Evolutionary conservation across 30 jellyfish, hydroid and myxozoan genomes (phyloP), one percentile per base, ranked within the genome.

Genomic region (Aurelia aurita): DNA sequence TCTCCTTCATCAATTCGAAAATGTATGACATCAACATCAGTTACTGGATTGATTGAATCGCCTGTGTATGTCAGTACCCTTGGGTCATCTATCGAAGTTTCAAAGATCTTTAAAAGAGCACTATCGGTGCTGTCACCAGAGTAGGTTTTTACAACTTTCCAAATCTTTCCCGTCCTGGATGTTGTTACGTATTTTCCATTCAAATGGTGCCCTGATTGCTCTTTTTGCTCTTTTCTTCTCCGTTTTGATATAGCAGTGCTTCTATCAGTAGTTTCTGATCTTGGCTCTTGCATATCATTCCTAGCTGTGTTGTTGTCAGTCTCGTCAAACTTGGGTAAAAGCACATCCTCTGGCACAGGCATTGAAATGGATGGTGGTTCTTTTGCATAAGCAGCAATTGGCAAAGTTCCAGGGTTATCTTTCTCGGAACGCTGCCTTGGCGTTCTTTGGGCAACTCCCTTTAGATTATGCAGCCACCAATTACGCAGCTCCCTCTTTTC

Each of bases 331-430:
- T 63, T 63, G 20, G 45, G 75, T 63, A 63, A 63, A 63, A 63
- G 75, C 75, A 63, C 75, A 51, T 63, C 75, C 54, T 63, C 75
- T 63, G 75, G 45, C 45, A 63, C 75, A 63, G 75, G 75, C 75
- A 63, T 63, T 63, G 54, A 63, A 63, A 63, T 63, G 75, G 75
- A 63, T 63, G 75, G 75, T 63, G 75, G 75, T 22, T 63, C 75
- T 16, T 63, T 63, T 63, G 75, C 75, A 63, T 63, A 63, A 63
- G 75, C 75, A 63, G 75, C 44, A 63, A 63, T 63, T 63, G 75
- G 54, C 54, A 63, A 63, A 63, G 75, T 21, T 63, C 75, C 75
- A 26, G 75, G 75, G 75, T 63, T 63, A 63, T 63, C 75, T 63
- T 63, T 63, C 75, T 63, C 54, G 75, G 75, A 21, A 63, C 75